Evolutionary conservation across 2,113 vertebrate genomes (phyloP).

Genomic region (Ciconia boyciana): DNA sequence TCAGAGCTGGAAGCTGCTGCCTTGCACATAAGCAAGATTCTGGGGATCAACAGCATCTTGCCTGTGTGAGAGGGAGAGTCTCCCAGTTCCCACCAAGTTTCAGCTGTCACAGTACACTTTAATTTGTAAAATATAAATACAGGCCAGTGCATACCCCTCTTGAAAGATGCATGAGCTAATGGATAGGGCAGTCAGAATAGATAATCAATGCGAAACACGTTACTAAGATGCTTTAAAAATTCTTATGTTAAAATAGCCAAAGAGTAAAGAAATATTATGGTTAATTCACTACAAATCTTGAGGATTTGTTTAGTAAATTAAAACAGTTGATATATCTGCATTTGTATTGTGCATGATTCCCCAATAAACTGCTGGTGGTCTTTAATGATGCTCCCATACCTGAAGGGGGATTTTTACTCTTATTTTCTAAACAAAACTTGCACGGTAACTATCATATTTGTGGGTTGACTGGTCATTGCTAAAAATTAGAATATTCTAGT

Average conservation of each 20-base stretch:
- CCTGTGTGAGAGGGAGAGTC: background rate
- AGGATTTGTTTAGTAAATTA: background rate
- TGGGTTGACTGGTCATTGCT: background rate
- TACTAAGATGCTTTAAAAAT: background rate
- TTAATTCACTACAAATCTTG: background rate
- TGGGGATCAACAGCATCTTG: background rate
- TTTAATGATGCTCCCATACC: background rate
- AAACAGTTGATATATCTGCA: background rate
- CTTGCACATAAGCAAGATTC: background rate
- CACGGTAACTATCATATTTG: background rate
- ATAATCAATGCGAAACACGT: background rate
- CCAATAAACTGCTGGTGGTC: background rate
- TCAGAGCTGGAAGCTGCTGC: background rate
- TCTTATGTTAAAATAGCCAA: background rate
- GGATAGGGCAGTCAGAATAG: background rate
- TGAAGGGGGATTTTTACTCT: background rate
- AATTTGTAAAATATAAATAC: background rate
- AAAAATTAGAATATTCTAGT: background rate
- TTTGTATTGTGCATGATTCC: background rate
- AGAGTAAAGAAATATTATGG: background rate
- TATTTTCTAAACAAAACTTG: background rate
- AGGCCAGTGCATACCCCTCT: background rate
- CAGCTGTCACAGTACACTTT: background rate
- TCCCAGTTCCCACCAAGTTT: background rate
- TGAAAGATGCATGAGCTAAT: background rate